Percentiles rank a stretch among this genome's conserved stretches.
These are phyloP conservation scores for Liolophura sinensis DNA, from an alignment of 1,140 invertebrate species.

Conservation along the genomic window DNA sequence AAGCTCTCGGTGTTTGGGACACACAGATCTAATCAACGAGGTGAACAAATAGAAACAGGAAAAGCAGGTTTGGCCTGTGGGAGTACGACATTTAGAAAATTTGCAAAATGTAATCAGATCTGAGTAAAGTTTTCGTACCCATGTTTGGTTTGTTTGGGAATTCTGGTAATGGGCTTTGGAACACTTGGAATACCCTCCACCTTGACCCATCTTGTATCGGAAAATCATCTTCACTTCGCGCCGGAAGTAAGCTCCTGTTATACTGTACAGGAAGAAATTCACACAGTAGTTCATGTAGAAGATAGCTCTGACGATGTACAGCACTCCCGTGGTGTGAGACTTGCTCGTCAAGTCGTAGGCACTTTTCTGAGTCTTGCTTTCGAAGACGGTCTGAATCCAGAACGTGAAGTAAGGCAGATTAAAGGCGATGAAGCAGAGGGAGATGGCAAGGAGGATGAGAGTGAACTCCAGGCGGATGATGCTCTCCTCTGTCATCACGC, in stretches of 20 bases:
- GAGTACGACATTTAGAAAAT: too few relatives aligned
- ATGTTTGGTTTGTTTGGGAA: too few relatives aligned
- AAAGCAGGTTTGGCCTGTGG: too few relatives aligned
- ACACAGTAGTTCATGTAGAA: constrained; percentile 48
- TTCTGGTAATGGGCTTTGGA: too few relatives aligned
- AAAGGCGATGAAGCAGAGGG: constrained; percentile 39
- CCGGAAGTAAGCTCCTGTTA: constrained; percentile 41
- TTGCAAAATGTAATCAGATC: too few relatives aligned
- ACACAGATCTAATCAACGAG: too few relatives aligned
- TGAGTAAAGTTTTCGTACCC: too few relatives aligned
- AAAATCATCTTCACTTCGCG: constrained; percentile 27
- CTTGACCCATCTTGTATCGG: constrained; percentile 12
- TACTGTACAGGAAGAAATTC: constrained; percentile 47
- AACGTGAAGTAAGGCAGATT: constrained; percentile 41
- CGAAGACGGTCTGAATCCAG: constrained; percentile 31
- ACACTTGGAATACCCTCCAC: too few relatives aligned
- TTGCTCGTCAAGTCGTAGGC: constrained; percentile 6
- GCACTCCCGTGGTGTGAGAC: constrained; percentile 27
- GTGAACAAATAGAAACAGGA: too few relatives aligned
- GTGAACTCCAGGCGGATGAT: constrained; percentile 38
- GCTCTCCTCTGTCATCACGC: constrained; percentile 27
- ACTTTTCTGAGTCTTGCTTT: constrained; percentile 14
- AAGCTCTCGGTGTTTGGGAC: too few relatives aligned
- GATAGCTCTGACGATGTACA: constrained; percentile 36
- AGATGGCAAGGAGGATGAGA: constrained; percentile 40